Percentiles rank a stretch among this genome's conserved stretches.
phyloP scores from a whole-genome alignment of 2,888 invertebrate species.

The Dorcus hopei region DNA sequence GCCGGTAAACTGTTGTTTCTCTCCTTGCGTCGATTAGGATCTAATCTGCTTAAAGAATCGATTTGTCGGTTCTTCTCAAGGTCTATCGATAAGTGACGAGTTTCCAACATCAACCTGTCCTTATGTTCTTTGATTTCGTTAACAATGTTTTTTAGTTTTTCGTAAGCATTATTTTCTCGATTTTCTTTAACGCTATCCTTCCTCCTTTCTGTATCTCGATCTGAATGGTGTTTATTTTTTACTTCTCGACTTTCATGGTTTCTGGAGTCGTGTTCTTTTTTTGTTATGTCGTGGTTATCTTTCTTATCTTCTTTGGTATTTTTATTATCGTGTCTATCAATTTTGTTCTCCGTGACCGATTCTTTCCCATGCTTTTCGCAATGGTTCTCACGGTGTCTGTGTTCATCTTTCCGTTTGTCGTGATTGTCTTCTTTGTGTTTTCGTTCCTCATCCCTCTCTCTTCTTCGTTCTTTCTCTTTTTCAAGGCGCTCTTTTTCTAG shows the following conservation, averaged over 20 bases:
- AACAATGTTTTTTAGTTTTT: conserved; percentile 48
- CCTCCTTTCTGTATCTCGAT: conserved; percentile 48
- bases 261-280: conserved; percentile 13
- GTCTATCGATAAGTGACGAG: conserved; percentile 52
- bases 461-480: conserved; percentile 29
- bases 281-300: conserved; percentile 27
- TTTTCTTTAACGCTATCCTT: conserved; percentile 51
- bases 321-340: conserved; percentile 41
- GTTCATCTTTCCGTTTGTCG: conserved; percentile 51
- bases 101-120: conserved; percentile 40
- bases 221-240: conserved; percentile 41
- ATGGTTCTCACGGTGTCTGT: conserved; percentile 54
- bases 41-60: conserved; percentile 33
- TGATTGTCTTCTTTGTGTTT: conserved; percentile 46
- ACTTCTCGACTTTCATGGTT: conserved; percentile 29
- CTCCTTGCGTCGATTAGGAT: conserved; percentile 56
- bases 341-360: conserved; percentile 41
- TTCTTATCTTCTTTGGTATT: conserved; percentile 49
- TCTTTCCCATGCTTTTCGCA: conserved; percentile 43
- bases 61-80: conserved; percentile 46
- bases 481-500: conserved; percentile 43
- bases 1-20: conserved; percentile 63
- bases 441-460: conserved; percentile 42
- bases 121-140: conserved; percentile 36
- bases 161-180: conserved; percentile 52